Conservation (phyloP, 2,797 vertebrate species). For the Channallabes apus region DNA sequence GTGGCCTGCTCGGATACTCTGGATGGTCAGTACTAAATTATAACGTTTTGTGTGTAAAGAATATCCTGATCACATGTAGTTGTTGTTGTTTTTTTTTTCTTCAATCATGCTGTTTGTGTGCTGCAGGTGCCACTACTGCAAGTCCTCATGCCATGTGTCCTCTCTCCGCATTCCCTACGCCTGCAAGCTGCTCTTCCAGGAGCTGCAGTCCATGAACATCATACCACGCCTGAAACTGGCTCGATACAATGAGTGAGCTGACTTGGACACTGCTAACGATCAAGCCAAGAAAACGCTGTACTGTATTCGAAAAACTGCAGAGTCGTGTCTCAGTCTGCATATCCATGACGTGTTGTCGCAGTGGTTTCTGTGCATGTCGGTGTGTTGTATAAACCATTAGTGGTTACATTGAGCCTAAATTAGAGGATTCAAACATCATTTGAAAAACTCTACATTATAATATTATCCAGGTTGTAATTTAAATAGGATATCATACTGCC, state of each 20-base stretch:
- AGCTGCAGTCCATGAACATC: constrained; percentile 99
- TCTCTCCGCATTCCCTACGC: constrained; percentile 95
- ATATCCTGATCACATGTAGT: neutral
- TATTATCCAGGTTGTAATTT: constrained; percentile 9
- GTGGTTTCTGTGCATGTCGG: neutral
- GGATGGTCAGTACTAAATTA: constrained; percentile 84
- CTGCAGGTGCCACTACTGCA: constrained; percentile 97
- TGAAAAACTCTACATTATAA: constrained; percentile 8
- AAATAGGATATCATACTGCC: neutral
- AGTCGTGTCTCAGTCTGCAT: neutral
- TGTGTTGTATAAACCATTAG: neutral
- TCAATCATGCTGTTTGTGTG: constrained; percentile 14
- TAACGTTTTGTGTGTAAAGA: neutral
- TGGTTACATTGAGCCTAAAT: neutral
- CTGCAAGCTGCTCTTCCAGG: constrained; percentile 98
- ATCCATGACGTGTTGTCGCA: neutral
- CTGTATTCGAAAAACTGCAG: neutral
- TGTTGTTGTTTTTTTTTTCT: neutral
- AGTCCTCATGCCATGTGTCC: constrained; percentile 94
- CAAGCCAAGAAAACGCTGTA: neutral
- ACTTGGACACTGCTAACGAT: neutral
- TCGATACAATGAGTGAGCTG: constrained; percentile 89
- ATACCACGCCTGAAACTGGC: constrained; percentile 93
- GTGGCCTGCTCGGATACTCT: constrained; percentile 94
- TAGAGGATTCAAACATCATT: neutral